Evolutionary conservation across 2,797 vertebrate genomes (phyloP), one percentile per base, ranked within the genome.

Genomic region (Eutrigla gurnardus): DNA sequence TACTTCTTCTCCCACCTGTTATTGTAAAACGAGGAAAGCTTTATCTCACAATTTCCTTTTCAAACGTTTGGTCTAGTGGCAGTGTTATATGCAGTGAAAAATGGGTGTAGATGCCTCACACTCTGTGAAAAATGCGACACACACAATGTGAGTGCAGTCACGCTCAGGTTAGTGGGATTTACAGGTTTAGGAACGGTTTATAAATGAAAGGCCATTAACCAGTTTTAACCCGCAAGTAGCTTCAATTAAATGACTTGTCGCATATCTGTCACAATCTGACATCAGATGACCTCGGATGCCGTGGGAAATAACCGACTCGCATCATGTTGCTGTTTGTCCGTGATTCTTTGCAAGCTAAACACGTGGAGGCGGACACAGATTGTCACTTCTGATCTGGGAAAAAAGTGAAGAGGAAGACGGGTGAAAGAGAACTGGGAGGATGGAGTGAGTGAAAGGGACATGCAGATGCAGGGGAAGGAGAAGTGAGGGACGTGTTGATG

Each of bases 401-500:
- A 40, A 8, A 13, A 36, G 52, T 18, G 7, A 43, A 39, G 52
- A 3, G n/a, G 4, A 57, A 33, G 52, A 52, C 74, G 33, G 72
- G 55, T 43, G n/a, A 61, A 18, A 5, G 57, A 55, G 43, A 53
- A 67, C 64, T 15, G 18, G 35, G 65, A 69, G 45, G 55, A 50
- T 40, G 69, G 54, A 65, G 42, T 69, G 66, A 76, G 54, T 36
- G 32, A 62, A 57, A 7, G 54, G 64, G 49, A 75, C 9, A 17
- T 49, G 60, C 11, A 70, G 73, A 62, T 63, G 47, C 52, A 68
- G 47, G 39, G 62, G 59, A 75, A 77, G 70, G 74, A 70, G 68
- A 79, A 79, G 77, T 70, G 77, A 80, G 76, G 68, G 63, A 84
- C 49, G 35, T 68, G 55, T 57, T 77, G 73, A 74, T 58, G 73